These are phyloP conservation scores for Torymus auratus DNA, from an alignment of 2,888 invertebrate genomes.

Conservation along the genomic window DNA sequence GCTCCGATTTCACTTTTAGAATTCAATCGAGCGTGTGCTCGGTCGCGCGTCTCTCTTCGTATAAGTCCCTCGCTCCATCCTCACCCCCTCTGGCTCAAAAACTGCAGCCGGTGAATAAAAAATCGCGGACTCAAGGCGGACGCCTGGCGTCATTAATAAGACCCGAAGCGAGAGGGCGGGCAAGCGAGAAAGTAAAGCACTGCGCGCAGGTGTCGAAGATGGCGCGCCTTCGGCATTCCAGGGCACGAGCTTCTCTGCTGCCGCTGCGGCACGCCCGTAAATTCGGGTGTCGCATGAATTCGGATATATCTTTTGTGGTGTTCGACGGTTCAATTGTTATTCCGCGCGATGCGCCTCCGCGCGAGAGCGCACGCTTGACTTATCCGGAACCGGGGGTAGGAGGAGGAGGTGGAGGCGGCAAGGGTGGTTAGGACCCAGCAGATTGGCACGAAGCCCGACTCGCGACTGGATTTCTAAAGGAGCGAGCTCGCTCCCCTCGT, in stretches of 20 bases:
- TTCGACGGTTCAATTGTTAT: constrained; percentile 60
- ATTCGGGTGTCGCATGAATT: constrained; percentile 58
- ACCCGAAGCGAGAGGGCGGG: background rate
- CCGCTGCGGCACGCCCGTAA: constrained; percentile 34
- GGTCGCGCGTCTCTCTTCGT: background rate
- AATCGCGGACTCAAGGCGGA: background rate
- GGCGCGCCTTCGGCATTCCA: constrained; percentile 54
- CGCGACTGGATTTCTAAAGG: constrained; percentile 59
- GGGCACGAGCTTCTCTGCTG: background rate
- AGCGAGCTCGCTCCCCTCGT: constrained; percentile 5
- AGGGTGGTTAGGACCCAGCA: constrained; percentile 32
- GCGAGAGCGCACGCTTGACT: constrained; percentile 55
- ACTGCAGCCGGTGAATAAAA: too few relatives aligned
- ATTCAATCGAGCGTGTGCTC: constrained; percentile 26
- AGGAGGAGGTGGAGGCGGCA: background rate
- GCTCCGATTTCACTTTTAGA: constrained; percentile 16
- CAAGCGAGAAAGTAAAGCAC: too few relatives aligned
- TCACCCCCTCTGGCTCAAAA: too few relatives aligned
- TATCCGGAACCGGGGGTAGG: constrained; percentile 32
- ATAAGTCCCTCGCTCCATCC: too few relatives aligned
- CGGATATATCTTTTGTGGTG: constrained; percentile 57
- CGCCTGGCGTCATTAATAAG: constrained; percentile 51
- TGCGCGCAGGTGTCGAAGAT: constrained; percentile 59
- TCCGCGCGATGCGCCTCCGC: constrained; percentile 43
- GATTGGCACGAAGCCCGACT: constrained; percentile 59